A percentile compares a stretch with the other conserved stretches of the same genome.
These are phyloP conservation scores for Ephydatia muelleri DNA, from an alignment of 37 sponge, comb jelly and placozoan genomes.

Conservation along the genomic window DNA sequence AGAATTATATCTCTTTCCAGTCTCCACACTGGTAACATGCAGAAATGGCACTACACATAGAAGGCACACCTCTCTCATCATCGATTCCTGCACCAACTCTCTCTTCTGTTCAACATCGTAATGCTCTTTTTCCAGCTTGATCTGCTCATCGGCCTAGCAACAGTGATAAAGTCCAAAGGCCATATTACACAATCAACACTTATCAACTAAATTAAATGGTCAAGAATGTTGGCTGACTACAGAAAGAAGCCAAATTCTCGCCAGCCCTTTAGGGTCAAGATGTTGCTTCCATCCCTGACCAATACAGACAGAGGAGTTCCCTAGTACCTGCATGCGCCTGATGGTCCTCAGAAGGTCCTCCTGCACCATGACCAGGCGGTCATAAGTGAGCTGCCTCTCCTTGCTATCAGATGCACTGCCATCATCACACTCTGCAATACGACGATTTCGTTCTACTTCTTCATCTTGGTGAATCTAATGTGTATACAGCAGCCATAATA, in stretches of 20 bases:
- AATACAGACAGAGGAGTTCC: background rate
- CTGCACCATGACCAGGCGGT: constrained; percentile 62
- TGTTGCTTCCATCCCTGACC: background rate
- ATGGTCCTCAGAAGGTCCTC: constrained; percentile 65
- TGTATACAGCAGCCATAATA: background rate
- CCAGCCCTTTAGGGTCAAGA: background rate
- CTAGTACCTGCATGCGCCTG: constrained; percentile 54
- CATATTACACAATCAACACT: background rate
- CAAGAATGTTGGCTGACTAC: background rate
- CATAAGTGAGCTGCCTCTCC: constrained; percentile 47
- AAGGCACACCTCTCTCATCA: constrained; percentile 50
- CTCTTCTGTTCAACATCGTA: constrained; percentile 47
- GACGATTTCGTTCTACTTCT: constrained; percentile 58
- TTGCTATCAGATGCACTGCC: constrained; percentile 6
- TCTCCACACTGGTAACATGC: background rate
- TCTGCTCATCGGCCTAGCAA: constrained; percentile 53
- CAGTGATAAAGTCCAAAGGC: background rate
- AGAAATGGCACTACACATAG: background rate
- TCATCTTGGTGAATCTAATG: constrained; percentile 38
- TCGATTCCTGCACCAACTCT: constrained; percentile 52
- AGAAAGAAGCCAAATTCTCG: background rate
- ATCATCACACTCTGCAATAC: constrained; percentile 38
- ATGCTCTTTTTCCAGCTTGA: constrained; percentile 57
- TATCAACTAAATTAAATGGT: background rate
- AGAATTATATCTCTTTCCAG: no score